Base-by-base conservation (phyloP, 2,888 invertebrate species). In the Cyclophora punctaria region DNA sequence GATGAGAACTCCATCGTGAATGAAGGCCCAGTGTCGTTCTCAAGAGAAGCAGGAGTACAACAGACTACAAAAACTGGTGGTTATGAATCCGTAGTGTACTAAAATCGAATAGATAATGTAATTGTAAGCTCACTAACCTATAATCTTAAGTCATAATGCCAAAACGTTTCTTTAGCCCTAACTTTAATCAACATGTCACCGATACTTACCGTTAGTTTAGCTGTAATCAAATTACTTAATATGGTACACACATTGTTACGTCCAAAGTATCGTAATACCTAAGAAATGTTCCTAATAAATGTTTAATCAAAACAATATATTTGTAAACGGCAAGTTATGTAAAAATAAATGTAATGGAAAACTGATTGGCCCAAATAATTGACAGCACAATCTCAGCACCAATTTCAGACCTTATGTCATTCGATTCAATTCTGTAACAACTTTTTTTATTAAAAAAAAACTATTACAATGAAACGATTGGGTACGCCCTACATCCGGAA, bases 41-140 rank as follows among this genome's bases (percentile, higher is more conserved):
- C 78, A 7, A 71, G 89, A 60, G 77, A 82, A 55, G 81, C 84
- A 53, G 83, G 87, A 34, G 70, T 88, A 60, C 80, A 85, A 52
- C 78, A 83, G 7, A 60, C 68, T n/a, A 63, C 78, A 0, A 80
- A 81, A 3, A 84, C 82, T 2, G 85, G 80, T 3, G 82, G 78
- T 3, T 59, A 80, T 7, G 78, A 87, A 66, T 78, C 79, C 4
- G 48, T 85, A 50, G 73, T 73, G 4, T 86, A 85, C 63, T 84
- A 78, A 59, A 20, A 20, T 20, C 20, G 20, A 20, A 20, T 20
- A 20, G 20, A 20, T 20, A 20, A 20, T 20, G 20, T 20, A 20
- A 20, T 20, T 20, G 20, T 20, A 20, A 20, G 20, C 20, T 20
- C 20, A 20, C 20, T 20, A 20, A 20, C 20, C 20, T 20, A 20